phyloP scores from a whole-genome alignment of 2,113 vertebrate genomes.

The Corvus moneduloides region DNA sequence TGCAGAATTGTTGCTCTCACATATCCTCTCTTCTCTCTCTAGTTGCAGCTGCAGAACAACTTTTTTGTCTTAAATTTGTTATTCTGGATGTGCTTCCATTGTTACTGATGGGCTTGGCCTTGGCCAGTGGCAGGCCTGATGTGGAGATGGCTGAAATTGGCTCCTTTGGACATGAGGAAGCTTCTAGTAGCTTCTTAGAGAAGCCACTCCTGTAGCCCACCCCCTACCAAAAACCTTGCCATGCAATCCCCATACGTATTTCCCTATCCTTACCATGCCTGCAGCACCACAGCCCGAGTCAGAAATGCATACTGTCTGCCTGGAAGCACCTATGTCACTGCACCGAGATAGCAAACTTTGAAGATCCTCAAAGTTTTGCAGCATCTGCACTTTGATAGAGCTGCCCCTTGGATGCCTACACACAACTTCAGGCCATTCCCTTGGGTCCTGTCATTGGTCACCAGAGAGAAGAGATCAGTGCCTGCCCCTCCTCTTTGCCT shows the following conservation, averaged over 20 bases:
- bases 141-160: not conserved
- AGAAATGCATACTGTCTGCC: not conserved
- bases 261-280: not conserved
- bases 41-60: not conserved
- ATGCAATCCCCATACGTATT: not conserved
- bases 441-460: not conserved
- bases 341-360: not conserved
- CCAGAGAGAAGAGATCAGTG: not conserved
- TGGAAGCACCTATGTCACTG: not conserved
- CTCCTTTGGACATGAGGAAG: not conserved
- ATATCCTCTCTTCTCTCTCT: not conserved
- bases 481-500: not conserved
- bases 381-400: not conserved
- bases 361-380: not conserved
- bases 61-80: not conserved
- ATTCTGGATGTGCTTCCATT: not conserved
- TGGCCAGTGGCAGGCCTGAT: not conserved
- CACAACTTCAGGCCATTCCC: not conserved
- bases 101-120: not conserved
- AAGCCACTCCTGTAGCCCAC: not conserved
- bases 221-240: not conserved
- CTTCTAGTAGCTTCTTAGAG: not conserved
- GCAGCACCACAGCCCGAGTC: not conserved
- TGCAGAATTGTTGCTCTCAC: not conserved
- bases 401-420: not conserved